phyloP scores from a whole-genome alignment of 2,797 vertebrate genomes.

The Poeciliopsis paucimaculata region DNA sequence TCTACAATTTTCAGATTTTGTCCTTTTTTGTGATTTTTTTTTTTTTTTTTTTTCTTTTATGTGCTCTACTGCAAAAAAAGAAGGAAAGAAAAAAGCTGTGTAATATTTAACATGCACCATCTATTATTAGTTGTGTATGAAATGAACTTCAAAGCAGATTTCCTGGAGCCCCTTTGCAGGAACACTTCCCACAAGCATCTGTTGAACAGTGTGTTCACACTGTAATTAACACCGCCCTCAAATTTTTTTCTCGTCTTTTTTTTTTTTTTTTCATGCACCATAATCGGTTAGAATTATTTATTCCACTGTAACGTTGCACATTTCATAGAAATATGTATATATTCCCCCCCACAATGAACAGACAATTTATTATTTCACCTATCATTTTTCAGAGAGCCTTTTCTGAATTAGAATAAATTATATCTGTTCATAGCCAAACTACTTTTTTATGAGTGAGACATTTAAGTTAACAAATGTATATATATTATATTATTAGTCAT shows the following conservation, averaged over 20 bases:
- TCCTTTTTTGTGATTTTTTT: conserved; percentile 34
- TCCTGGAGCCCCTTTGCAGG: conserved; percentile 16
- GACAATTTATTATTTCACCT: background rate
- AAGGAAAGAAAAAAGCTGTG: background rate
- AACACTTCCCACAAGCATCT: conserved; percentile 52
- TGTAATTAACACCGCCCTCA: conserved; percentile 45
- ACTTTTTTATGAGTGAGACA: background rate
- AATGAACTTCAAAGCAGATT: conserved; percentile 18
- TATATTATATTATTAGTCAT: no score
- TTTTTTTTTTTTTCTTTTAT: background rate
- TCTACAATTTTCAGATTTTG: background rate
- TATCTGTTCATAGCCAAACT: background rate
- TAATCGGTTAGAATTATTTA: background rate
- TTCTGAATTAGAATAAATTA: background rate
- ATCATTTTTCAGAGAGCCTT: background rate
- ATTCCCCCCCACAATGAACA: background rate
- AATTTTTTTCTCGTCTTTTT: background rate
- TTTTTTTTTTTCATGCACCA: background rate
- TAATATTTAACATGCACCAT: background rate
- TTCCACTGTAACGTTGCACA: background rate
- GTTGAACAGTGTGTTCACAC: conserved; percentile 41
- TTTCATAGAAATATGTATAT: background rate
- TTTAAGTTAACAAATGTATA: background rate
- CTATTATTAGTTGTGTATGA: conserved; percentile 5
- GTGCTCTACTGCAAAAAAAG: conserved; percentile 3